Evolutionary conservation across 2,888 invertebrate species (phyloP).

Genomic region (Calameuta filiformis): DNA sequence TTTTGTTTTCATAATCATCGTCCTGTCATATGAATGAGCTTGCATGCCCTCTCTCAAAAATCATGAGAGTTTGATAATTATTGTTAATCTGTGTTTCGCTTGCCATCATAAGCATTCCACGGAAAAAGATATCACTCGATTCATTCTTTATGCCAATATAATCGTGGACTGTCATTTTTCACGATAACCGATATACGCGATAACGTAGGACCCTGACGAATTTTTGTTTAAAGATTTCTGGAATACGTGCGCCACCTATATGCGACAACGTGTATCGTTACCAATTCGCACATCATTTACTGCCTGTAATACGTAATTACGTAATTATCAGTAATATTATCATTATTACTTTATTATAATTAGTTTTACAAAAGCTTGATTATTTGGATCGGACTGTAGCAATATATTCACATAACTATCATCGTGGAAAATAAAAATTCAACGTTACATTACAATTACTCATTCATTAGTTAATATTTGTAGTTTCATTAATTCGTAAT

Average conservation of each 20-base stretch:
- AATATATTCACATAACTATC: constrained; percentile 62
- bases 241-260: background rate
- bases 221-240: background rate
- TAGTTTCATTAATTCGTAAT: constrained; percentile 31
- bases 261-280: background rate
- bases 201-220: background rate
- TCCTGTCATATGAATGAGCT: background rate
- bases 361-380: constrained; percentile 65
- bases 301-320: constrained; percentile 46
- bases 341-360: constrained; percentile 57
- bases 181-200: too few relatives aligned
- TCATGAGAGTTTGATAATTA: constrained; percentile 15
- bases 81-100: constrained; percentile 29
- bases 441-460: constrained; percentile 57
- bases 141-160: background rate
- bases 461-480: constrained; percentile 17
- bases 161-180: background rate
- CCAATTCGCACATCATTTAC: constrained; percentile 18
- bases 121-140: constrained; percentile 10
- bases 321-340: constrained; percentile 50
- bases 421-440: constrained; percentile 62
- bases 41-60: constrained; percentile 17
- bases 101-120: constrained; percentile 15
- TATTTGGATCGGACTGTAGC: constrained; percentile 66
- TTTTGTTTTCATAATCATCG: constrained; percentile 2